Evolutionary conservation across 1,140 invertebrate genomes (phyloP).

Genomic region (Steinernema khuongi): DNA sequence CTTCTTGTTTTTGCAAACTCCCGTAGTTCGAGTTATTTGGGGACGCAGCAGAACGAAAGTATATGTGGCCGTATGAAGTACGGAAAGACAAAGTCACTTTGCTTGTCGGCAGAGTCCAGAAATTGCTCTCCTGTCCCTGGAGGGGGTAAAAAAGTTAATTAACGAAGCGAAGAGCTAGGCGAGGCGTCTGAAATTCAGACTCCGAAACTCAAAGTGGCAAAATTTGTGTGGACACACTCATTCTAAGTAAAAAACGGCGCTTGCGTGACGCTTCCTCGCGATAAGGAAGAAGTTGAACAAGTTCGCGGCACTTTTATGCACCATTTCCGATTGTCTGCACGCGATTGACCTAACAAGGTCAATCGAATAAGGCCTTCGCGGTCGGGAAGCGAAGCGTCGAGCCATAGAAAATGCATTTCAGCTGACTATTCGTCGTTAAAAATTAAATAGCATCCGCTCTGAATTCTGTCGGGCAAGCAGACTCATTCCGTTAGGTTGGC

Average conservation of each 20-base stretch:
- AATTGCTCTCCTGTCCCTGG: not conserved
- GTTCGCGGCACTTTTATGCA: not conserved
- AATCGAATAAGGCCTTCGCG: not conserved
- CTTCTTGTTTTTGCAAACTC: too few species aligned
- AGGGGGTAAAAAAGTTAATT: not conserved
- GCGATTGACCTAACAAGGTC: not conserved
- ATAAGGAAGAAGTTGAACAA: not conserved
- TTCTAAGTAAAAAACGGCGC: not conserved
- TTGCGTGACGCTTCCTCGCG: not conserved
- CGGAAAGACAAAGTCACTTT: too few species aligned
- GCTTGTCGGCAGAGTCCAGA: too few species aligned
- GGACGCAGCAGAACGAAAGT: too few species aligned
- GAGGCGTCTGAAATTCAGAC: not conserved
- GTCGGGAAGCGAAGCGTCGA: not conserved
- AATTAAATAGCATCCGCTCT: too few species aligned
- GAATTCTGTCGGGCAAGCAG: too few species aligned
- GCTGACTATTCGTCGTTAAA: not conserved
- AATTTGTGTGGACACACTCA: slow-evolving; percentile 1
- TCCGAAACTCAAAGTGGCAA: not conserved
- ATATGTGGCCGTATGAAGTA: too few species aligned
- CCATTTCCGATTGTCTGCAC: not conserved
- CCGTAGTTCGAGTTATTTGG: too few species aligned
- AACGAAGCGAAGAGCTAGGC: not conserved
- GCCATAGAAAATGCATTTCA: not conserved
- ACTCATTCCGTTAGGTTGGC: too few species aligned